Evolutionary conservation across 2,888 invertebrate genomes (phyloP).

Genomic region (Lycophotia porphyrea): DNA sequence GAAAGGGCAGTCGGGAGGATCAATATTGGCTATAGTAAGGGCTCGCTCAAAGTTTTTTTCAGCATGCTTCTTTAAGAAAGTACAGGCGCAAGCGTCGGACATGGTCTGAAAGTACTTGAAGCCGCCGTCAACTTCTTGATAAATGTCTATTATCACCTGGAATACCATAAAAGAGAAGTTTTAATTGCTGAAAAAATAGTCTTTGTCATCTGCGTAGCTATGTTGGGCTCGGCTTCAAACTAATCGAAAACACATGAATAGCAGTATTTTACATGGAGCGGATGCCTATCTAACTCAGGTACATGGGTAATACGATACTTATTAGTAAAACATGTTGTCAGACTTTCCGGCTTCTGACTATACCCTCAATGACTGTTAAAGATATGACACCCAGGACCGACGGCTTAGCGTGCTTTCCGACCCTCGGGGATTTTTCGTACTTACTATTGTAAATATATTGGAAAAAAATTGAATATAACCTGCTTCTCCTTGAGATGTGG

Average conservation of each 20-base stretch:
- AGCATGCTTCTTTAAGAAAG: slow-evolving; percentile 71
- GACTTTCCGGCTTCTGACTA: background rate
- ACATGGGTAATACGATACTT: background rate
- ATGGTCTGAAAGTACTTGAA: slow-evolving; percentile 78
- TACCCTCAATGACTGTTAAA: background rate
- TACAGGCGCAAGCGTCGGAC: slow-evolving; percentile 69
- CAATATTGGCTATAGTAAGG: slow-evolving; percentile 63
- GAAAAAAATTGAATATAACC: background rate
- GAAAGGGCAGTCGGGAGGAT: slow-evolving; percentile 73
- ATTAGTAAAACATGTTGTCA: background rate
- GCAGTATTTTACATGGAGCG: background rate
- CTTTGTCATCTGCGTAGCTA: background rate
- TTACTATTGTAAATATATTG: background rate
- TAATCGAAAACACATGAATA: background rate
- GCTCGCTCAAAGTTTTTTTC: slow-evolving; percentile 67
- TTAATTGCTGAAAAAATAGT: background rate
- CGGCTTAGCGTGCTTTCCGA: background rate
- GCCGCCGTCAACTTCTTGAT: slow-evolving; percentile 80
- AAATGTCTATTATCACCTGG: slow-evolving; percentile 68
- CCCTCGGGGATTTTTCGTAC: background rate
- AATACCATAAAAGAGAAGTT: background rate
- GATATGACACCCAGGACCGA: background rate
- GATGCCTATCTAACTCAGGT: background rate
- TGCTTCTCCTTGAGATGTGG: background rate
- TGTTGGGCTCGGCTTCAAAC: background rate